Evolutionary conservation across 2,113 vertebrate genomes (phyloP), one percentile per base, ranked within the genome.

Genomic region (Vicugna pacos): DNA sequence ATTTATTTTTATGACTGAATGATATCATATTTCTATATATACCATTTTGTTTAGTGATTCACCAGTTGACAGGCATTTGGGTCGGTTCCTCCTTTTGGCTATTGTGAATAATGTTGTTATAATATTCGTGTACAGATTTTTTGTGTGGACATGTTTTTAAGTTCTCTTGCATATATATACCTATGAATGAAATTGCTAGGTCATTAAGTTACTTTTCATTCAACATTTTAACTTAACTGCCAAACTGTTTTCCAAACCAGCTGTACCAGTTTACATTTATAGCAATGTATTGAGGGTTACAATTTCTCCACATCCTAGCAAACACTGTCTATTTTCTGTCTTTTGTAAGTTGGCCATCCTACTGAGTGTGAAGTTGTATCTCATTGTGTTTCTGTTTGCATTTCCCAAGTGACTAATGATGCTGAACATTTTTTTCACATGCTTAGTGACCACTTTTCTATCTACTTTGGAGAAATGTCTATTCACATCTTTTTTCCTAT

Each of bases 1-100:
- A 6, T 70, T 87, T 75, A 46, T 95, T 77, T 93, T 70, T 70
- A 38, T 87, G 50, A 81, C 35, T 83, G 54, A 93, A 60, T 67
- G 70, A 52, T 62, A 26, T 75, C 30, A 2, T 8, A 56, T 48
- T 88, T 67, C 50, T 56, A 6, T 32, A 12, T 67, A n/a, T 19
- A 50, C 17, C 7, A 50, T 65, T 91, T 70, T 62, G 67, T 90
- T 91, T 92, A 52, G 35, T 1, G 17, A 62, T 90, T 80, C 32
- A 26, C 35, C 52, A 69, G 8, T 46, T 46, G 38, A 52, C 72
- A 58, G 15, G 84, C 12, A 54, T 73, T 93, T 79, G 28, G 2
- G 12, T 86, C 81, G 35, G 64, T 91, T 95, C 8, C 13, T 84
- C 30, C 30, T 30, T 75, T 91, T 76, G 20, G 46, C 48, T 86